Evolutionary conservation across 2,888 invertebrate genomes (phyloP).

Genomic region (Drosophila melanosoma): DNA sequence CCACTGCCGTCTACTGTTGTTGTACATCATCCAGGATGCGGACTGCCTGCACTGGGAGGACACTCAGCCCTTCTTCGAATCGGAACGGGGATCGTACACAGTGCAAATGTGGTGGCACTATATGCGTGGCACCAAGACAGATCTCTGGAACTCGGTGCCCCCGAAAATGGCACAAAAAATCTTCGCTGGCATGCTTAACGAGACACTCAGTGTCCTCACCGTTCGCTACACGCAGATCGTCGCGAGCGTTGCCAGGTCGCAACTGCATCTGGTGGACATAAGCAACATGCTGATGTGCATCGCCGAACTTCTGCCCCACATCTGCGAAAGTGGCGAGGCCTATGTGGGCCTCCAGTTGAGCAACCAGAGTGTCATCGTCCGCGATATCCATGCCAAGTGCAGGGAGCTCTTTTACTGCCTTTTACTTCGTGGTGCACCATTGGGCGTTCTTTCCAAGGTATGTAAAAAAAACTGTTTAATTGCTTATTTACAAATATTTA

Average conservation of each 20-base stretch:
- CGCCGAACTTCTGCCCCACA: constrained; percentile 89
- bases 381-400: constrained; percentile 93
- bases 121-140: constrained; percentile 91
- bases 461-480: not conserved
- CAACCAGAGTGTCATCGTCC: constrained; percentile 89
- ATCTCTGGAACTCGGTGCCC: constrained; percentile 95
- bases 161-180: constrained; percentile 94
- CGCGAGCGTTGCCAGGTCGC: constrained; percentile 87
- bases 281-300: constrained; percentile 91
- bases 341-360: constrained; percentile 86
- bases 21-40: constrained; percentile 93
- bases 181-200: constrained; percentile 93
- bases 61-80: constrained; percentile 88
- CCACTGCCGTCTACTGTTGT: constrained; percentile 90
- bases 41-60: constrained; percentile 92
- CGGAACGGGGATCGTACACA: constrained; percentile 91
- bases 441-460: constrained; percentile 92
- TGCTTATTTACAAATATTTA: not conserved
- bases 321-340: constrained; percentile 88
- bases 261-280: constrained; percentile 89
- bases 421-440: constrained; percentile 90
- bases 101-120: constrained; percentile 96
- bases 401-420: constrained; percentile 91
- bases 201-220: constrained; percentile 92
- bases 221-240: constrained; percentile 92